Evolutionary conservation across 2,797 vertebrate genomes (phyloP).

Genomic region (Pantherophis alleghaniensis): DNA sequence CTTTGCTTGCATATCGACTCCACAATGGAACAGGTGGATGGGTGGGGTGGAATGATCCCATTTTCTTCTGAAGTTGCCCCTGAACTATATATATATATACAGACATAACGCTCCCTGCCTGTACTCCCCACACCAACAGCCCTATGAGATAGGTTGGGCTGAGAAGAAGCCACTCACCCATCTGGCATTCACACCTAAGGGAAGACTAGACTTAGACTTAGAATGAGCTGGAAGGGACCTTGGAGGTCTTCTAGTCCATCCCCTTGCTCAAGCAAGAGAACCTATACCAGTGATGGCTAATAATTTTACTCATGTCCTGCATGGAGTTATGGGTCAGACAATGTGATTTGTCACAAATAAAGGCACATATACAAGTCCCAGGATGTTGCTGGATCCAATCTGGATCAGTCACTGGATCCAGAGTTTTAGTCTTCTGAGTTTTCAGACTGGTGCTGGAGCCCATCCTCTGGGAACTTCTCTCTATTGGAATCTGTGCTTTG

Average conservation of each 20-base stretch:
- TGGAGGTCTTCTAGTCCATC: too few species aligned
- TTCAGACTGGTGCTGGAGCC: background rate
- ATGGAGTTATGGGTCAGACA: background rate
- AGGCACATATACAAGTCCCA: background rate
- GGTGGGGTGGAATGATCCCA: too few species aligned
- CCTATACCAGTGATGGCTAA: too few species aligned
- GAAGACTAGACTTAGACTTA: background rate
- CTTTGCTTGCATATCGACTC: background rate
- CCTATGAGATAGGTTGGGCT: background rate
- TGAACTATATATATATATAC: background rate
- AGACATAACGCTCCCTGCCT: background rate
- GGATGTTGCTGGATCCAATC: background rate
- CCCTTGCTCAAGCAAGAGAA: too few species aligned
- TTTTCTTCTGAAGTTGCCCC: too few species aligned
- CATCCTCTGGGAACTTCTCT: too few species aligned
- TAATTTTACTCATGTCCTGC: background rate
- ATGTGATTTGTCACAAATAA: background rate
- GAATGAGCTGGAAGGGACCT: too few species aligned
- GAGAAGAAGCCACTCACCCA: background rate
- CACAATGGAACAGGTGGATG: rapidly evolving
- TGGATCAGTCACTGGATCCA: background rate
- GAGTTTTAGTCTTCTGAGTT: background rate
- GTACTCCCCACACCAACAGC: background rate
- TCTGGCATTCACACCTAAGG: background rate
- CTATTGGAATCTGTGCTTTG: too few species aligned